phyloP scores from a whole-genome alignment of 2,797 vertebrate species.

The Gastrophryne carolinensis region DNA sequence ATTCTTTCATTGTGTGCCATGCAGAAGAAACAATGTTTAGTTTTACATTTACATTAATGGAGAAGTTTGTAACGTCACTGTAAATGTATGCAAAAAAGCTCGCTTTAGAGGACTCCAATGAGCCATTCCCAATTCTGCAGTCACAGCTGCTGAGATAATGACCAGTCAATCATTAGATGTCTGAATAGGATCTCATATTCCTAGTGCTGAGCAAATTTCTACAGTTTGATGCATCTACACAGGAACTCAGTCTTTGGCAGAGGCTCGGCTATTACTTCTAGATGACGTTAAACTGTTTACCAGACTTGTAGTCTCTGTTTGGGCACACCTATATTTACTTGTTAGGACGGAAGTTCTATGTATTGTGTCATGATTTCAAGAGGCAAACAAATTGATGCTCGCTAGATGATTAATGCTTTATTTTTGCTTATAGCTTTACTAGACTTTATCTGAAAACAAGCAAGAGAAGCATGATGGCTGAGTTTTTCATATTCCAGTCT shows the following conservation, averaged over 20 bases:
- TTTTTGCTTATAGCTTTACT: no score
- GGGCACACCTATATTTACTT: conserved; percentile 64
- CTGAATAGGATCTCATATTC: conserved; percentile 60
- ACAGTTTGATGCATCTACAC: conserved; percentile 62
- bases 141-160: conserved; percentile 62
- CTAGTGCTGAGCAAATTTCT: conserved; percentile 59
- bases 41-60: conserved; percentile 28
- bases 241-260: conserved; percentile 56
- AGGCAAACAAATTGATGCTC: no score
- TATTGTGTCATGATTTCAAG: background rate
- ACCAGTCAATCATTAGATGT: conserved; percentile 61
- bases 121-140: conserved; percentile 58
- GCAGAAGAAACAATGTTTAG: conserved; percentile 49
- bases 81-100: background rate
- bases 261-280: conserved; percentile 66
- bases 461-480: no score
- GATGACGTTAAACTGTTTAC: conserved; percentile 66
- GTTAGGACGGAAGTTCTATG: conserved; percentile 26
- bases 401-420: no score
- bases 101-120: conserved; percentile 5
- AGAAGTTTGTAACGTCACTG: background rate
- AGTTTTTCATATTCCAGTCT: no score
- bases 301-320: conserved; percentile 60
- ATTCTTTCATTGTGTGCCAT: conserved; percentile 30
- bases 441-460: no score